Base-by-base conservation (phyloP, 2,888 invertebrate species). In the Drosophila nr. perissopoda region DNA sequence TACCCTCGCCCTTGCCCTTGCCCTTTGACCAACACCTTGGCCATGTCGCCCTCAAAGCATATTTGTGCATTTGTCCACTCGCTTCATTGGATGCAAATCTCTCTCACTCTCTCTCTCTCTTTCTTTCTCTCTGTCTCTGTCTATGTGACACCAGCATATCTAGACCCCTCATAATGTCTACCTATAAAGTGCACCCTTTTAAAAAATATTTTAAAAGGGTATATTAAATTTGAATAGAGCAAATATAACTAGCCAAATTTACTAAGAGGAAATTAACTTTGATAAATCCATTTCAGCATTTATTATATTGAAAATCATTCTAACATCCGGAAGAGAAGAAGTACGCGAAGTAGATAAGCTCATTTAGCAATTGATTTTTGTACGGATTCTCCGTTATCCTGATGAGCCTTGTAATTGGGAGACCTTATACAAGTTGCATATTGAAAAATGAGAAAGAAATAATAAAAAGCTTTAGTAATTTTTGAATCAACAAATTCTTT, bases 1-100 rank as follows among this genome's bases (percentile, higher is more conserved):
- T 54, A 25, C 33, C 49, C 53, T 56, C 48, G 45, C 53, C 54
- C 53, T 56, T 58, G 52, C 53, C 48, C 69, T 84, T 78, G 75
- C 82, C 82, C 60, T 36, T 75, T 34, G 53, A 34, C 36, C 56
- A 38, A 81, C 73, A 78, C 80, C 78, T 80, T 51, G 68, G 34
- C 80, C 53, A 70, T 64, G 80, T 70, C 76, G 76, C 67, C 31
- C 42, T 27, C 58, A 7, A 6, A 27, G 21, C 49, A 33, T 38
- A 58, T 36, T 52, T 38, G 8, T 64, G 45, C 57, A 48, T 53
- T 52, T 69, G 60, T 56, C 51, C 57, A 66, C 66, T 69, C 67
- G 71, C 64, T 69, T 56, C 70, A 69, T 60, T 78, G 76, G 52
- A 70, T 78, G 76, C 78, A 70, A 59, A 56, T 38, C 13, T 27